Evolutionary conservation across 1,140 invertebrate species (phyloP), one percentile per base, ranked within the genome.

Genomic region (Anoplolepis gracilipes): DNA sequence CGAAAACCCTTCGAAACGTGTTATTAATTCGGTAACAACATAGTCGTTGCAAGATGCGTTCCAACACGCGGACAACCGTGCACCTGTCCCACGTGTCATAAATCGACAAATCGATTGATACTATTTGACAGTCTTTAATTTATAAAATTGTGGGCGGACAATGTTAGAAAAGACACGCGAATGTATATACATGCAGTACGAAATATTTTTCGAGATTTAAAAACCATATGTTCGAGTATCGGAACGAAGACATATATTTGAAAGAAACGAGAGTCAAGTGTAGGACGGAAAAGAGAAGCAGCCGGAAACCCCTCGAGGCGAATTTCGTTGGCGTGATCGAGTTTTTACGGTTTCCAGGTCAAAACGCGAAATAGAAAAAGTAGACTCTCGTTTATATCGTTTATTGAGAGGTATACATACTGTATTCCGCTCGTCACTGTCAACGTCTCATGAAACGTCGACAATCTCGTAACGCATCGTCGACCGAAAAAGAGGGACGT

Each of bases 71-170:
- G 46, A 19, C 13, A 16, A 49, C 16, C 13, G 70, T 53, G 30
- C 88, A 90, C 86, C 88, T 90, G 89, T 81, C 84, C 46, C 67
- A 73, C 65, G 59, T 64, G 11, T 36, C 61, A 86, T 90, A 90
- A 88, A 90, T 90, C 64, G 22, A 67, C 10, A 53, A 7, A 59
- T 42, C 55, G 33, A 73, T 28, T 62, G 73, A 69, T 28, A 46
- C 16, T 53, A 28, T 11, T 19, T 28, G 36, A 62, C 36, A 36
- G 16, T 5, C 13, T 10, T 81, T 85, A 85, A 88, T 87, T 88
- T 88, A 79, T 85, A 62, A 33, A 49, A 25, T 25, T 39, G 76
- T 87, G n/a, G 85, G 79, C 85, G 82, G 59, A 57, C 11, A n/a
- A 49, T 49, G 16, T 19, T 4, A 49, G 46, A 49, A 49, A 5